These are phyloP conservation scores for Emberiza fucata DNA, from an alignment of 2,113 vertebrate genomes.

Conservation along the genomic window DNA sequence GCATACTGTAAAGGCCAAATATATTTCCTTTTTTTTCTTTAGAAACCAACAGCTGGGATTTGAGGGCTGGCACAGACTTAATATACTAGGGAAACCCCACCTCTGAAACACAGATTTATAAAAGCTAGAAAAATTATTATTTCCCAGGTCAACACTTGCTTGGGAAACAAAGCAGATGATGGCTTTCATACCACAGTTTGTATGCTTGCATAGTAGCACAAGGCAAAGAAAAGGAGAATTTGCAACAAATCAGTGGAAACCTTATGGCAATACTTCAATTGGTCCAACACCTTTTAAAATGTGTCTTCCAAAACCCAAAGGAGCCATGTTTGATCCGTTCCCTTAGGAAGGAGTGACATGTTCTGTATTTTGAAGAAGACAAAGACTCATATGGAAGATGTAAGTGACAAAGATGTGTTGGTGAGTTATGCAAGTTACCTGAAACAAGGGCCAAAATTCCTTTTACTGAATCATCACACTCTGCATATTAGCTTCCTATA, in stretches of 20 bases:
- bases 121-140: background rate
- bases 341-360: background rate
- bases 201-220: background rate
- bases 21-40: background rate
- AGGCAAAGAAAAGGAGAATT: background rate
- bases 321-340: accelerated
- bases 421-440: constrained; percentile 10
- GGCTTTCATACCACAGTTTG: background rate
- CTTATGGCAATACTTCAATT: background rate
- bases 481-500: background rate
- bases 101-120: background rate
- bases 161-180: background rate
- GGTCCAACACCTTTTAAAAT: background rate
- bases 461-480: constrained; percentile 9
- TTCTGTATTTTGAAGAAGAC: background rate
- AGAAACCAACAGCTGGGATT: background rate
- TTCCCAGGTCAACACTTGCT: background rate
- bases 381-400: background rate
- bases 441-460: constrained; percentile 31
- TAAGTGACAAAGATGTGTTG: background rate
- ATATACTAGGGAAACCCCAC: background rate
- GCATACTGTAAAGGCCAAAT: background rate
- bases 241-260: background rate
- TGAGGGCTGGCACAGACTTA: background rate
- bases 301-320: background rate